phyloP scores from a whole-genome alignment of 1,140 invertebrate species.

The Doryteuthis pealeii region DNA sequence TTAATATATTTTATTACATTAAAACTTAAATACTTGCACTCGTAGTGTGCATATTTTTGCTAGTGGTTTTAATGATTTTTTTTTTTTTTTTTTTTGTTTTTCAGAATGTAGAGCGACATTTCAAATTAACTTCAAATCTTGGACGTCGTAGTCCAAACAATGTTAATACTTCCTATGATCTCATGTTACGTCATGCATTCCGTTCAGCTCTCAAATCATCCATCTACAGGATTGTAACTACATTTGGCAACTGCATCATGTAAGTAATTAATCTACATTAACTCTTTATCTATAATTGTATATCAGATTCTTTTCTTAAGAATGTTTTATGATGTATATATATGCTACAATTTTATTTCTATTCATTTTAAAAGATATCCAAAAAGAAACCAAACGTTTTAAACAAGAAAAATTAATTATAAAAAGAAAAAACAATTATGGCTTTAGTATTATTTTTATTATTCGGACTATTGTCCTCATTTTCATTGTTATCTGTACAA shows the following conservation, averaged over 20 bases:
- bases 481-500: too few species aligned
- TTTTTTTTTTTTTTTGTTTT: neutral
- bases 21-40: too few species aligned
- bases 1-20: too few species aligned
- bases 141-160: conserved; percentile 25
- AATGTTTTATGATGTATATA: neutral
- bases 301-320: neutral
- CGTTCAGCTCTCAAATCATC: conserved; percentile 39
- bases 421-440: too few species aligned
- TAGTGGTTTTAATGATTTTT: too few species aligned
- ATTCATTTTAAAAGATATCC: neutral
- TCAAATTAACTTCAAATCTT: conserved; percentile 39
- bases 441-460: too few species aligned
- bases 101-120: conserved; percentile 49
- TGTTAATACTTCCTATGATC: conserved; percentile 17
- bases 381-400: neutral
- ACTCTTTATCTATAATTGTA: too few species aligned
- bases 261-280: too few species aligned
- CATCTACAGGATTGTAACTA: conserved; percentile 45
- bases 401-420: too few species aligned
- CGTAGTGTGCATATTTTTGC: too few species aligned
- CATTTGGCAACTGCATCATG: conserved; percentile 42
- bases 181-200: conserved; percentile 35
- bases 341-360: neutral
- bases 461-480: too few species aligned